Conservation (phyloP, 2,888 invertebrate genomes). For the Cephus spinipes region DNA sequence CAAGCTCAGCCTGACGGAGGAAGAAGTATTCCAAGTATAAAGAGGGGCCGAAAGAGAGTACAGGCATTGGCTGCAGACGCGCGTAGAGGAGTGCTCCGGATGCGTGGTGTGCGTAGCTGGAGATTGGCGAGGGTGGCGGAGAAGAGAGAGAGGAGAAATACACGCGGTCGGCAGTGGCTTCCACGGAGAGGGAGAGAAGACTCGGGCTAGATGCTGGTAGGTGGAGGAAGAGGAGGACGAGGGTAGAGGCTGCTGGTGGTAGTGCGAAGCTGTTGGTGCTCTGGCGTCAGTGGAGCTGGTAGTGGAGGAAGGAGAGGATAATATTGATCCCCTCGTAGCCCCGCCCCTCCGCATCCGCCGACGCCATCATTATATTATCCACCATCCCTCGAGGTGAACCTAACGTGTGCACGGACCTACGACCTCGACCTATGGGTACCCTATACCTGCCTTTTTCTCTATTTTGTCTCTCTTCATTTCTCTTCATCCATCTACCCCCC, state of each 20-base stretch:
- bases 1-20: neutral
- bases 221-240: constrained; percentile 21
- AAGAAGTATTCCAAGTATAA: neutral
- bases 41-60: neutral
- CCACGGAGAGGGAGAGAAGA: constrained; percentile 8
- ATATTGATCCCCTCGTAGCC: constrained; percentile 67
- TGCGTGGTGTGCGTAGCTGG: neutral
- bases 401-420: constrained; percentile 48
- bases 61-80: neutral
- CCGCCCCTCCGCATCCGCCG: constrained; percentile 64
- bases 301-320: constrained; percentile 63
- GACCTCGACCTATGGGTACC: constrained; percentile 34
- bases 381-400: constrained; percentile 61
- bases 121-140: neutral
- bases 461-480: constrained; percentile 12
- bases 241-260: neutral
- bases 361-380: constrained; percentile 67
- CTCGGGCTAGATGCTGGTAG: constrained; percentile 25
- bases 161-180: constrained; percentile 14
- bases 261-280: neutral
- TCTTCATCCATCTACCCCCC: constrained; percentile 14
- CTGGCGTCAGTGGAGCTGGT: constrained; percentile 36
- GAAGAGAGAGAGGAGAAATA: constrained; percentile 21
- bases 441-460: constrained; percentile 22
- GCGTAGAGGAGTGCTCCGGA: neutral